A percentile compares a stretch with the other conserved stretches of the same genome.
phyloP scores from a whole-genome alignment of 2,113 vertebrate genomes.

The Poicephalus gulielmi region DNA sequence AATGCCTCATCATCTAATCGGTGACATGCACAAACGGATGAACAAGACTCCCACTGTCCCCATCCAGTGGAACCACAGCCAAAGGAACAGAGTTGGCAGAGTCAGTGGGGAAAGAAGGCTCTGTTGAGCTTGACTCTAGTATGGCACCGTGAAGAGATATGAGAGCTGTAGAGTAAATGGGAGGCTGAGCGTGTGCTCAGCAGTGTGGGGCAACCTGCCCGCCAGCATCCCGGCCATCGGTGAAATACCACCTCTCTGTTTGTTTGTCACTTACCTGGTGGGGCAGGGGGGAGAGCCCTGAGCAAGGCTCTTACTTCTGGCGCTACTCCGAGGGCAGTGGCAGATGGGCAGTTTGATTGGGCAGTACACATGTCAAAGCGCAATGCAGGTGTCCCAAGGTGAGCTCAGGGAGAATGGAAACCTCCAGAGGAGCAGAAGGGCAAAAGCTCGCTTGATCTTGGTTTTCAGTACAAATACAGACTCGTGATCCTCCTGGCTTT shows the following conservation, averaged over 20 bases:
- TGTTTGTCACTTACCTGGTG: neutral
- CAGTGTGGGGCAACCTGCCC: neutral
- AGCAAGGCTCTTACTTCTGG: neutral
- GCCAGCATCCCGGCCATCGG: neutral
- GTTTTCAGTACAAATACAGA: neutral
- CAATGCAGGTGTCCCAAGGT: neutral
- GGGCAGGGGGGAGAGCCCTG: neutral
- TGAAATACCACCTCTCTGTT: neutral
- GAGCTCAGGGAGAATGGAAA: neutral
- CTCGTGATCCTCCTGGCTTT: neutral
- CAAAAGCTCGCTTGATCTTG: neutral
- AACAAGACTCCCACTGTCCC: neutral
- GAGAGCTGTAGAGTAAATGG: neutral
- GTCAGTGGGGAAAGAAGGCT: neutral
- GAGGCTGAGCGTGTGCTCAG: neutral
- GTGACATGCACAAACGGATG: neutral
- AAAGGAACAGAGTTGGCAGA: neutral
- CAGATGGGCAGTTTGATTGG: neutral
- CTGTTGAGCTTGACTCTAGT: neutral
- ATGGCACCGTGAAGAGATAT: neutral
- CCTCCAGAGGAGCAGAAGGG: neutral
- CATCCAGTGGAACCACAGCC: neutral
- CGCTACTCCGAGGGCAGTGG: neutral
- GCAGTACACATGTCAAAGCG: neutral
- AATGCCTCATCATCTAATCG: neutral